Evolutionary conservation across 2,888 invertebrate species (phyloP), one percentile per base, ranked within the genome.

Genomic region (Acanthosoma haemorrhoidale): DNA sequence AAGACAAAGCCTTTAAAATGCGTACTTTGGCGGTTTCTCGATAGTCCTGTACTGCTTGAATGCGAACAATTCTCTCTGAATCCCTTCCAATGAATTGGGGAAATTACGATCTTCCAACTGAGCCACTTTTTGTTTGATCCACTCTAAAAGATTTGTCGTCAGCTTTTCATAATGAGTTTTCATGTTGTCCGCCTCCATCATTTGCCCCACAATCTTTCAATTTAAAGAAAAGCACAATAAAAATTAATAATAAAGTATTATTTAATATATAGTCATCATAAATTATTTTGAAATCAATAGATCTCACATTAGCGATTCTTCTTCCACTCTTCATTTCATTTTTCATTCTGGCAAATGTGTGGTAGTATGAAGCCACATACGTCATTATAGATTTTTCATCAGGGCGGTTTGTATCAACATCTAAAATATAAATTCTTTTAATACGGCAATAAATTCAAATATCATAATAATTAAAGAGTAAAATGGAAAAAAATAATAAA

Each of bases 311-410:
- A 41, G 96, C 97, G 78, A 99, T 97, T 79, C 98, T 86, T 77
- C 94, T 88, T 34, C 97, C 97, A 76, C 96, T 96, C 80, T 97
- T 98, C 83, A 94, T 92, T 79, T 98, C 98, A 79, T 94, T 96
- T 85, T 97, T 98, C 95, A 98, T 96, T 76, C 96, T 87, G 57
- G 98, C 97, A 83, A 99, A 99, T 70, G 97, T 96, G 83, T 99
- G 98, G 82, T 99, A 99, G 82, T 97, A 98, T 15, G 96, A 95
- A 2, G 98, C 97, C 38, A 99, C 96, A 80, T 99, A 99, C 21
- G 98, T 99, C 84, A 99, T 93, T 79, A 99, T 94, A 34, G 96
- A 96, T 82, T 97, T 98, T 83, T 99, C 99, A 80, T 98, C 98
- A 0, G 97, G 97, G 58, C 94, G 86, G 68, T 85, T 88, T 0